A percentile compares a stretch with the other conserved stretches of the same genome.
These are phyloP conservation scores for Wiebesia pumilae DNA, from an alignment of 1,140 invertebrate species.

Conservation along the genomic window DNA sequence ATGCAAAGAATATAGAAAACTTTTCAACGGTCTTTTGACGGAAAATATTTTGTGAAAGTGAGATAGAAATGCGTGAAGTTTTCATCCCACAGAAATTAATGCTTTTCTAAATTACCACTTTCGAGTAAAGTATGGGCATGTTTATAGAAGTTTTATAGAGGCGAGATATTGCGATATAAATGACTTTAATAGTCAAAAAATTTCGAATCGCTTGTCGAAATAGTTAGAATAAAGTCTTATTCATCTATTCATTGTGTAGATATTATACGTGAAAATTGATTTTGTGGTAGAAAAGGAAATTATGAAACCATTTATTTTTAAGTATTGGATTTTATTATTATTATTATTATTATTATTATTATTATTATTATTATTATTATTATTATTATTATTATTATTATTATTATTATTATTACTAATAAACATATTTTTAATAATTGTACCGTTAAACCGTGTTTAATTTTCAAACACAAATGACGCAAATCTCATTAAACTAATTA, in stretches of 20 bases:
- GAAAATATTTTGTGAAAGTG: not conserved
- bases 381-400: no score
- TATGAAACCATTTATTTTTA: no score
- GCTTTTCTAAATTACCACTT: not conserved
- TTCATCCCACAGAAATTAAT: not conserved
- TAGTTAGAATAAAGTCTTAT: not conserved
- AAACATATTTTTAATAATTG: no score
- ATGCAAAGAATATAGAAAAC: not conserved
- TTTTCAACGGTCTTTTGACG: not conserved
- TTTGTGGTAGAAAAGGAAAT: not conserved
- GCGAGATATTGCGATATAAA: not conserved
- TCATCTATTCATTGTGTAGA: not conserved
- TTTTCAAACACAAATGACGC: no score
- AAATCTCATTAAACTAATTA: no score
- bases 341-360: no score
- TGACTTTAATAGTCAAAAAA: not conserved
- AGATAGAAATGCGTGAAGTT: not conserved
- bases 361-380: no score
- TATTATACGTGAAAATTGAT: not conserved
- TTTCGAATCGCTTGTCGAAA: not conserved
- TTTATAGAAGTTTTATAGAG: conserved; percentile 22
- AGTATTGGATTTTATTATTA: no score
- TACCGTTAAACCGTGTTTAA: no score
- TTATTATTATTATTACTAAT: no score
- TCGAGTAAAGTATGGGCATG: no score